A percentile compares a stretch with the other conserved stretches of the same genome.
These are phyloP conservation scores for Leptobrachium ailaonicum DNA, from an alignment of 2,113 vertebrate genomes.

Conservation along the genomic window DNA sequence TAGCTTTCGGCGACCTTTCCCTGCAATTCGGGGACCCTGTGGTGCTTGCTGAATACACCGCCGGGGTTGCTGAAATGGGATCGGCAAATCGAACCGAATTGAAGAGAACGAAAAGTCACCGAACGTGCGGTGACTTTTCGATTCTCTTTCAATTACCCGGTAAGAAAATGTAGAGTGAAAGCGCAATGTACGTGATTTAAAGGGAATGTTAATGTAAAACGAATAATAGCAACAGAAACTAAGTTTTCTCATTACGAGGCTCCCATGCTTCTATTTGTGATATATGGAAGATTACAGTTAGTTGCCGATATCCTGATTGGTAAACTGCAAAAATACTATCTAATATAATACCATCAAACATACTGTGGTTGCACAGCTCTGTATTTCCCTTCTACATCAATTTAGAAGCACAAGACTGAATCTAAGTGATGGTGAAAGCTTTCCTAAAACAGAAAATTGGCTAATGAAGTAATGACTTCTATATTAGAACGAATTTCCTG, in stretches of 20 bases:
- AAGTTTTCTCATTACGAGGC: not conserved
- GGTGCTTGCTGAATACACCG: no score
- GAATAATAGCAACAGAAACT: no score
- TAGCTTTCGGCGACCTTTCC: no score
- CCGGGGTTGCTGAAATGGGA: no score
- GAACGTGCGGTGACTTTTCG: no score
- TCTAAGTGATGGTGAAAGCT: conserved; percentile 21
- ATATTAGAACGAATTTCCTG: not conserved
- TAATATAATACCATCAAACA: conserved; percentile 12
- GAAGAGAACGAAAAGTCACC: no score
- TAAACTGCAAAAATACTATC: not conserved
- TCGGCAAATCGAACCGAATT: no score
- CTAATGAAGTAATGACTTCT: conserved; percentile 24
- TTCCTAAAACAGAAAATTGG: not conserved
- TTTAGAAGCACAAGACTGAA: conserved; percentile 24
- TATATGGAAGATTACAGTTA: not conserved
- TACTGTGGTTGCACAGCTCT: conserved; percentile 4
- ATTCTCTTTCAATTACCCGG: no score
- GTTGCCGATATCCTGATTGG: conserved; percentile 22
- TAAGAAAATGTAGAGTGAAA: no score
- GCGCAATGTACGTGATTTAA: no score
- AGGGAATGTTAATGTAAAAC: no score
- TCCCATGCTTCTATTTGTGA: conserved; percentile 4
- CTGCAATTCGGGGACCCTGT: no score
- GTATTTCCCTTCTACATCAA: conserved; percentile 14